Evolutionary conservation across 2,888 invertebrate species (phyloP).

Genomic region (Catocala fraxini): DNA sequence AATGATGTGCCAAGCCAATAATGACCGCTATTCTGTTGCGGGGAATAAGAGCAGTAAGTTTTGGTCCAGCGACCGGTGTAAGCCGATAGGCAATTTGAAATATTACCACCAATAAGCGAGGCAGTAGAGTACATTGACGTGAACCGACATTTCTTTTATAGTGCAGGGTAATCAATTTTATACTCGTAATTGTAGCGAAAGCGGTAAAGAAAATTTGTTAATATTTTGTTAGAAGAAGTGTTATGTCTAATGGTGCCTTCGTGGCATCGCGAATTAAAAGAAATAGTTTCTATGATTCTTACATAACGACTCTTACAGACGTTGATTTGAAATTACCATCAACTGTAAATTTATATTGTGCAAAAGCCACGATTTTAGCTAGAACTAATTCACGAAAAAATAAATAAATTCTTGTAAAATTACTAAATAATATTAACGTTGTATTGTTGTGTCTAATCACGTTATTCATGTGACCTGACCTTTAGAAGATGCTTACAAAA

Average conservation of each 20-base stretch:
- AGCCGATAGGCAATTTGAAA: conserved; percentile 62
- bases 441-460: conserved; percentile 30
- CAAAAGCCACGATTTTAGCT: background rate
- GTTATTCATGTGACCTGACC: conserved; percentile 38
- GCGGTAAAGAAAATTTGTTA: conserved; percentile 64
- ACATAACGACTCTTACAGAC: conserved; percentile 12
- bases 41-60: conserved; percentile 55
- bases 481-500: conserved; percentile 47
- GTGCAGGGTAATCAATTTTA: conserved; percentile 68
- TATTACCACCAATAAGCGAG: conserved; percentile 61
- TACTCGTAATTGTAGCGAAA: conserved; percentile 66
- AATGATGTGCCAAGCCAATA: conserved; percentile 56
- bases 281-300: conserved; percentile 18
- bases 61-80: conserved; percentile 54
- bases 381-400: too few species aligned
- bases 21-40: conserved; percentile 56
- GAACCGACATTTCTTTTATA: conserved; percentile 64
- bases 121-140: conserved; percentile 57
- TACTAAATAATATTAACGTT: background rate
- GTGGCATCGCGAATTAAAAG: conserved; percentile 28
- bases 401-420: background rate
- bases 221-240: conserved; percentile 49
- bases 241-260: conserved; percentile 35
- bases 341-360: background rate
- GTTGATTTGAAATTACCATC: background rate